These are phyloP conservation scores for Lasius platythorax DNA, from an alignment of 2,888 invertebrate genomes.

Conservation along the genomic window DNA sequence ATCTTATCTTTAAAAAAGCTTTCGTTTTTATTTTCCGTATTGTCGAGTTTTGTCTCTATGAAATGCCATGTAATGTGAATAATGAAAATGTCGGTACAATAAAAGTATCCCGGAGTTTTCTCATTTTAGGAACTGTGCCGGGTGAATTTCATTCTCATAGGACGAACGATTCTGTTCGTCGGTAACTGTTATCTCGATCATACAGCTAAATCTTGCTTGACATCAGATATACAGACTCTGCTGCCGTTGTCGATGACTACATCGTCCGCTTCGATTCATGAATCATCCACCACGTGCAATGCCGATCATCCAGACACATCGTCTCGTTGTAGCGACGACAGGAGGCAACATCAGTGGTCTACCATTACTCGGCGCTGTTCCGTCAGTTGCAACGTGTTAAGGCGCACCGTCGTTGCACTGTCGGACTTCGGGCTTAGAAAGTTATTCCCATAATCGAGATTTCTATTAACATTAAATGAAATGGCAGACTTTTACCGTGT, in stretches of 20 bases:
- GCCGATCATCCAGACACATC: background rate
- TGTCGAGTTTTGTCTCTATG: background rate
- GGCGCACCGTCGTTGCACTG: conserved; percentile 60
- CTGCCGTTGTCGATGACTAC: conserved; percentile 31
- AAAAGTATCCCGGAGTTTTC: background rate
- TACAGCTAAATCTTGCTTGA: conserved; percentile 35
- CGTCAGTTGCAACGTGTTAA: conserved; percentile 47
- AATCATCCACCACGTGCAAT: background rate
- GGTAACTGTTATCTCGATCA: conserved; percentile 71
- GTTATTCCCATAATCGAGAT: conserved; percentile 52
- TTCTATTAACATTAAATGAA: background rate
- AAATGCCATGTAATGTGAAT: background rate
- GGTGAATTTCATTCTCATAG: conserved; percentile 70
- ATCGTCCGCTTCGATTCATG: conserved; percentile 17
- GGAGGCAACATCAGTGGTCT: conserved; percentile 42
- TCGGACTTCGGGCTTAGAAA: conserved; percentile 60
- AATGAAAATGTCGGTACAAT: background rate
- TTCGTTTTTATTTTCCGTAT: background rate
- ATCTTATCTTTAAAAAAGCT: background rate
- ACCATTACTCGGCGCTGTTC: conserved; percentile 55
- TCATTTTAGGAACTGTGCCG: conserved; percentile 67
- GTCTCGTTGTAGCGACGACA: conserved; percentile 22
- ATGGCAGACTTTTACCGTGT: background rate
- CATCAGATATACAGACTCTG: conserved; percentile 42
- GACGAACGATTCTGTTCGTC: conserved; percentile 70